Evolutionary conservation across 1,140 invertebrate genomes (phyloP).

Genomic region (Bombus vancouverensis): DNA sequence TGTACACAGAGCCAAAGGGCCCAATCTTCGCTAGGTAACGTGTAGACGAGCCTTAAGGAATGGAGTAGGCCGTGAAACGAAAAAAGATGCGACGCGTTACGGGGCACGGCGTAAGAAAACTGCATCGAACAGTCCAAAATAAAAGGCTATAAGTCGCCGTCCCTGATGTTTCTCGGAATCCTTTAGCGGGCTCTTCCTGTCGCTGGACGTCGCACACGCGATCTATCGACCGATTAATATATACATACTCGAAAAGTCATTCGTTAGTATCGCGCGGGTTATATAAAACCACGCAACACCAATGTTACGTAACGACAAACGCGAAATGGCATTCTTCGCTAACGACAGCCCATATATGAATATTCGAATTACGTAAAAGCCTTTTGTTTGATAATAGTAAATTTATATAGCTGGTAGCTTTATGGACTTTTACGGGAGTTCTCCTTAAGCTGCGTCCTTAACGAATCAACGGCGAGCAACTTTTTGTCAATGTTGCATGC

Average conservation of each 20-base stretch:
- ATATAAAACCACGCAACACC: conserved; percentile 17
- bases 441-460: background rate
- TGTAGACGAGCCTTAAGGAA: background rate
- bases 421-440: background rate
- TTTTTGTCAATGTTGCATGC: background rate
- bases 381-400: conserved; percentile 12
- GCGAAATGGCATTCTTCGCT: background rate
- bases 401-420: background rate
- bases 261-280: conserved; percentile 37
- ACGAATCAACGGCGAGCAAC: background rate
- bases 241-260: conserved; percentile 42
- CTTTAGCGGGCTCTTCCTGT: background rate
- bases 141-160: conserved; percentile 20
- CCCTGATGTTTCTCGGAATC: conserved; percentile 37
- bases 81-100: conserved; percentile 23
- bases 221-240: conserved; percentile 35
- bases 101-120: conserved; percentile 28
- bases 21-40: background rate
- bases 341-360: background rate
- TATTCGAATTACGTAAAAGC: conserved; percentile 35
- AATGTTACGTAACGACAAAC: conserved; percentile 24
- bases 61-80: background rate
- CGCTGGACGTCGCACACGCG: background rate
- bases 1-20: background rate
- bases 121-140: conserved; percentile 13